Evolutionary conservation across 2,113 vertebrate genomes (phyloP).

Genomic region (Alaudala cheleensis): DNA sequence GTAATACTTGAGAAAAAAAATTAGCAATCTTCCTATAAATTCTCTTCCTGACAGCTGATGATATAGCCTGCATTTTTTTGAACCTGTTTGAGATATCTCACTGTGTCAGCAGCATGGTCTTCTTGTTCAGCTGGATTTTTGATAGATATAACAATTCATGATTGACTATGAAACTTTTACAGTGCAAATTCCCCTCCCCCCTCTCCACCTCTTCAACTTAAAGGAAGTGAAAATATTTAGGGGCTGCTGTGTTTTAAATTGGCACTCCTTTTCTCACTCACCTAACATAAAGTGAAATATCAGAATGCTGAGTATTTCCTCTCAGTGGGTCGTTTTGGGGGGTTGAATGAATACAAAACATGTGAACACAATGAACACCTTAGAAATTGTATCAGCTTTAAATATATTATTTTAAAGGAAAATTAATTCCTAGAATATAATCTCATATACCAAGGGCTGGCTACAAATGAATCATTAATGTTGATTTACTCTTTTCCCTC

Average conservation of each 20-base stretch:
- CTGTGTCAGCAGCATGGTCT: neutral
- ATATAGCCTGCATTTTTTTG: neutral
- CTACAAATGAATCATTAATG: neutral
- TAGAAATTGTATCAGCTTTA: neutral
- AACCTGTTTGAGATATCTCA: neutral
- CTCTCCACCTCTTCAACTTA: neutral
- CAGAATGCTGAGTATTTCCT: neutral
- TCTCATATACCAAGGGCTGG: neutral
- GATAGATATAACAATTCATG: neutral
- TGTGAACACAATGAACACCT: neutral
- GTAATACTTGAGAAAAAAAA: neutral
- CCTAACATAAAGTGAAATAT: neutral
- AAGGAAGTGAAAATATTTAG: neutral
- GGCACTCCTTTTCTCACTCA: neutral
- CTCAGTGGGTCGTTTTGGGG: neutral
- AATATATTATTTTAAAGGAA: neutral
- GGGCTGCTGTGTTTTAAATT: neutral
- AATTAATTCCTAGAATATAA: neutral
- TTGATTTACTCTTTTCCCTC: neutral
- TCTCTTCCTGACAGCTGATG: neutral
- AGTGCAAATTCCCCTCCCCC: neutral
- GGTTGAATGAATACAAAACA: neutral
- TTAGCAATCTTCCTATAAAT: neutral
- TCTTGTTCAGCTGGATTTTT: neutral
- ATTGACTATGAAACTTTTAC: neutral